These are phyloP conservation scores for Colletes collaris DNA, from an alignment of 2,888 invertebrate genomes.

Conservation along the genomic window DNA sequence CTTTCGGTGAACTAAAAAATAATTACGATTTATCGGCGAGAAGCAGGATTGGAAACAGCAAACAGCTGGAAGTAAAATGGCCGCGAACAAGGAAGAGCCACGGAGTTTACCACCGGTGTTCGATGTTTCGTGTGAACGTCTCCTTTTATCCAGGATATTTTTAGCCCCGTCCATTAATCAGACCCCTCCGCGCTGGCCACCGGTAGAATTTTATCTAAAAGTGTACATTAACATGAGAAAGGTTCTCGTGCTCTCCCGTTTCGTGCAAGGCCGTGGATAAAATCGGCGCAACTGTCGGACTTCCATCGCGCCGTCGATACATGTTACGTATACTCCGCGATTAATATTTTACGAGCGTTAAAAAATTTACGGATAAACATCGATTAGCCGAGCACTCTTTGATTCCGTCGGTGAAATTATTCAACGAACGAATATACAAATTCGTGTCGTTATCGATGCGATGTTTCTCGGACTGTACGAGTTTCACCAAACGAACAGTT, in stretches of 20 bases:
- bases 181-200: constrained; percentile 23
- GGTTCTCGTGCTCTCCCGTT: constrained; percentile 30
- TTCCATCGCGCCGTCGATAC: constrained; percentile 36
- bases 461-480: too few relatives aligned
- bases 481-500: too few relatives aligned
- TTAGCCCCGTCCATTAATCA: constrained; percentile 37
- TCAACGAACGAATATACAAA: too few relatives aligned
- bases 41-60: background rate
- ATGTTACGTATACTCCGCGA: constrained; percentile 10
- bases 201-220: constrained; percentile 50
- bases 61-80: constrained; percentile 4
- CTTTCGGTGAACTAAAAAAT: background rate
- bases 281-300: constrained; percentile 43
- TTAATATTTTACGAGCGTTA: constrained; percentile 37
- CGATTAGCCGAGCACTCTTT: background rate
- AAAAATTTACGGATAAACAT: constrained; percentile 19
- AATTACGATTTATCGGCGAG: background rate
- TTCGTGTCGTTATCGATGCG: too few relatives aligned
- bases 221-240: constrained; percentile 27
- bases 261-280: constrained; percentile 58
- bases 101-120: constrained; percentile 10
- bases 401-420: too few relatives aligned
- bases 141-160: constrained; percentile 29
- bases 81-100: constrained; percentile 17
- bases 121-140: constrained; percentile 18